Evolutionary conservation across 2,113 vertebrate species (phyloP), one percentile per base, ranked within the genome.

Genomic region (Reinhardtius hippoglossoides): DNA sequence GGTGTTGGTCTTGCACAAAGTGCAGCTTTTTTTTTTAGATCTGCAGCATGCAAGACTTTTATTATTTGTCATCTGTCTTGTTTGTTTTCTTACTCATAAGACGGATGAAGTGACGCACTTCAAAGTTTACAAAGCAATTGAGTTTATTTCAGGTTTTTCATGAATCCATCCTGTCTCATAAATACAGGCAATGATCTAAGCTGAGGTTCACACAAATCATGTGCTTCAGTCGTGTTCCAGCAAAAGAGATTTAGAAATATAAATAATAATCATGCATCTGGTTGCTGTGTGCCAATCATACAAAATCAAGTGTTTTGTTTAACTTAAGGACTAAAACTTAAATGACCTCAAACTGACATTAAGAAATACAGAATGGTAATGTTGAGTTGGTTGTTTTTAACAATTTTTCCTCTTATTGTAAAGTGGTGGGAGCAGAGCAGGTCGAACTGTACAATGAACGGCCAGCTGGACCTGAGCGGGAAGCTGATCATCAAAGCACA

Each of bases 401-500:
- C 40, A 42, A 13, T 42, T 4, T 67, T 16, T 42, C n/a, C 12
- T 80, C 21, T 81, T 46, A 26, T 15, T 37, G 77, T 59, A 64
- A 21, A 26, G 89, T 68, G 92, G 85, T 90, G 81, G 86, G 83
- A 89, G 1, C 16, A 92, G 77, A 90, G 84, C 61, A 80, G 90
- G 93, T 93, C 74, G 87, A 93, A 83, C 85, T 82, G 90, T 92
- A 97, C 90, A 90, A 99, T 99, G 98, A 99, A 99, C 72, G 98
- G 97, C 77, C 98, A 99, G 91, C 95, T 99, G 94, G 98, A 99
- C 88, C 92, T 99, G 79, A 99, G 97, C 71, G 98, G 98, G 83
- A 99, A 99, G 93, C 95, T 99, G 83, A 99, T 99, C 85, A 99
- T 99, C 89, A 99, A 99, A 95, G 98, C 98, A 92, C 98, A 99